phyloP scores from a whole-genome alignment of 2,888 invertebrate genomes.

The Tenthredo livida region DNA sequence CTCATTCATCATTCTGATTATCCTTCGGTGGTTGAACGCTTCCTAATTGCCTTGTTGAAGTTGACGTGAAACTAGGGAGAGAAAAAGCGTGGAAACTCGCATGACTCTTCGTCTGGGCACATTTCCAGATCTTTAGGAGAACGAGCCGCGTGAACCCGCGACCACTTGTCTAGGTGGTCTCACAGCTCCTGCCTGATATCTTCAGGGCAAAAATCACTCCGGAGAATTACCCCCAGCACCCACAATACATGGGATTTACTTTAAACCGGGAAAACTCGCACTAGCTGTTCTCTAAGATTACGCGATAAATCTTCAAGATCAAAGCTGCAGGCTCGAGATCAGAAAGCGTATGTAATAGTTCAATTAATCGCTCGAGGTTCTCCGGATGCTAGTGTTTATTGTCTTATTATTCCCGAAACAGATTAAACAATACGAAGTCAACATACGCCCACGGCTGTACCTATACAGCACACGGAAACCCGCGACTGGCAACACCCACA shows the following conservation, averaged over 20 bases:
- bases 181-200: conserved; percentile 20
- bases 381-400: conserved; percentile 6
- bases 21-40: conserved; percentile 27
- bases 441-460: not conserved
- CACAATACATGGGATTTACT: conserved; percentile 11
- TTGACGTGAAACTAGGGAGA: not conserved
- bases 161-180: conserved; percentile 34
- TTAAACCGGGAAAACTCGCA: too few relatives aligned
- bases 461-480: not conserved
- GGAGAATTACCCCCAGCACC: conserved; percentile 19
- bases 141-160: conserved; percentile 27
- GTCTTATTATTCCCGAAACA: not conserved
- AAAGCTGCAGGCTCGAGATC: not conserved
- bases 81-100: not conserved
- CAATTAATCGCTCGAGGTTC: not conserved
- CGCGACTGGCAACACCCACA: not conserved
- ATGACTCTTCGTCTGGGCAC: conserved; percentile 31
- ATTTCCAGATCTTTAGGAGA: conserved; percentile 26
- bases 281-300: not conserved
- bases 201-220: conserved; percentile 35
- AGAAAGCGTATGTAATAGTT: conserved; percentile 1
- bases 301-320: not conserved
- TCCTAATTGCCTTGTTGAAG: conserved; percentile 41
- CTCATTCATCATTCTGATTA: conserved; percentile 21
- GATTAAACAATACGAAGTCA: not conserved